These are phyloP conservation scores for Takifugu ocellatus DNA, from an alignment of 2,797 vertebrate genomes.

Conservation along the genomic window DNA sequence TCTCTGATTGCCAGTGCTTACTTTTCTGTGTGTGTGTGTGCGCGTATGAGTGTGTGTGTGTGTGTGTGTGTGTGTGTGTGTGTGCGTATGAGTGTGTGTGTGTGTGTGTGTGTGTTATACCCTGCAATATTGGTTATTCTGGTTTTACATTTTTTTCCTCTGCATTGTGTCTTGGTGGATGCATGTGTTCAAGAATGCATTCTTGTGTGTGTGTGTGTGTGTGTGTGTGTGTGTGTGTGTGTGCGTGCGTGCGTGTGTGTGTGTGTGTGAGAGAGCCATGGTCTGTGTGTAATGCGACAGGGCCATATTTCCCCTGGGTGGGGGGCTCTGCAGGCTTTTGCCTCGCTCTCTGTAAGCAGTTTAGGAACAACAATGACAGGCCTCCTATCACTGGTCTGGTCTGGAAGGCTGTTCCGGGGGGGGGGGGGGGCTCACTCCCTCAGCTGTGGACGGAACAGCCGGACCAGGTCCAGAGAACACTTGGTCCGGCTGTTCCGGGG, in stretches of 20 bases:
- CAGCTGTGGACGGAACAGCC: conserved; percentile 14
- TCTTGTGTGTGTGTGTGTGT: conserved; percentile 26
- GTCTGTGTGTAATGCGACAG: conserved; percentile 73
- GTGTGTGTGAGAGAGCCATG: no score
- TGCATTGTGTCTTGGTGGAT: conserved; percentile 15
- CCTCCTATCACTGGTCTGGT: conserved; percentile 65
- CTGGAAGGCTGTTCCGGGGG: conserved; percentile 52
- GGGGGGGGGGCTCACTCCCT: conserved; percentile 44
- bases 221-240: conserved; percentile 16
- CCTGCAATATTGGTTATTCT: conserved; percentile 14
- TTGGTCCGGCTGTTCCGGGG: conserved; percentile 49
- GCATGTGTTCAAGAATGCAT: conserved; percentile 35
- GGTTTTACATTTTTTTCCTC: conserved; percentile 21
- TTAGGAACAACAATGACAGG: conserved; percentile 81
- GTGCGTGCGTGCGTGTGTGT: not conserved
- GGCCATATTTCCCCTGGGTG: conserved; percentile 82
- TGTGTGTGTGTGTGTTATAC: conserved; percentile 7
- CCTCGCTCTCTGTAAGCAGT: conserved; percentile 77
- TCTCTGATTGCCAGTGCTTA: conserved; percentile 57
- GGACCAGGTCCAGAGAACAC: no score
- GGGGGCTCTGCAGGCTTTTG: conserved; percentile 78
- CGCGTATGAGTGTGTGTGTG: conserved; percentile 1
- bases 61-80: conserved; percentile 13
- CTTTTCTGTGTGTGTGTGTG: conserved; percentile 17
- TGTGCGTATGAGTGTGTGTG: conserved; percentile 2